Conservation (phyloP, 1,140 invertebrate genomes). For the Akabosia matsudoensis region DNA sequence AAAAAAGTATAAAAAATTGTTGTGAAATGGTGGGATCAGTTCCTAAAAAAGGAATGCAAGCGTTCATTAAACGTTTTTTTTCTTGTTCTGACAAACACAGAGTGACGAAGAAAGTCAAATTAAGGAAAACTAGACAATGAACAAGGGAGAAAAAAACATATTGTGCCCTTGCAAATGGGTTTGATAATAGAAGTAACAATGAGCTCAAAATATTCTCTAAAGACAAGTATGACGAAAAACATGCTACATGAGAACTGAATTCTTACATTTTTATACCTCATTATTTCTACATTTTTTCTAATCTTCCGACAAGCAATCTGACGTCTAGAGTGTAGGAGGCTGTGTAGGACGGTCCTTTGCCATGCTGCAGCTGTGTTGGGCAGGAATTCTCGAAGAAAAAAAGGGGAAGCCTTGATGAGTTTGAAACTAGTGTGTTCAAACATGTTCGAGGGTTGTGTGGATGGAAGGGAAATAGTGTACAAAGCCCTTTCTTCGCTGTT, state of each 20-base stretch:
- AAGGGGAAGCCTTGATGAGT: not conserved
- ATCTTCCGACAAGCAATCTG: not conserved
- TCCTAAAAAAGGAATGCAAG: not conserved
- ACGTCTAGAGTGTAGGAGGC: not conserved
- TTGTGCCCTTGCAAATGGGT: not conserved
- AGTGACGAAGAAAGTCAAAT: constrained; percentile 11
- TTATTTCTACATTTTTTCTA: constrained; percentile 4
- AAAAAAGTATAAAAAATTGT: not conserved
- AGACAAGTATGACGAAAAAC: too few species aligned
- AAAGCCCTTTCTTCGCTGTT: too few species aligned
- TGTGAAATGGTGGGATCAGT: not conserved
- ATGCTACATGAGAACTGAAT: not conserved
- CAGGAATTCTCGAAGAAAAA: too few species aligned
- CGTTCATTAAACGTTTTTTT: constrained; percentile 3
- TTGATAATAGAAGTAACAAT: not conserved
- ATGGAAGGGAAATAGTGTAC: too few species aligned
- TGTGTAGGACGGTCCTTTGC: not conserved
- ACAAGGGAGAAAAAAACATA: not conserved
- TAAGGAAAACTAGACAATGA: not conserved
- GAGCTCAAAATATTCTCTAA: not conserved
- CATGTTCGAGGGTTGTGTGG: not conserved
- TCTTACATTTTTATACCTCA: not conserved
- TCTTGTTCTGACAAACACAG: constrained; percentile 10
- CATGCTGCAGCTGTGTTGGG: not conserved
- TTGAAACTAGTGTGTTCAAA: not conserved